Evolutionary conservation across 1,140 invertebrate species (phyloP).

Genomic region (Bombus fervidus): DNA sequence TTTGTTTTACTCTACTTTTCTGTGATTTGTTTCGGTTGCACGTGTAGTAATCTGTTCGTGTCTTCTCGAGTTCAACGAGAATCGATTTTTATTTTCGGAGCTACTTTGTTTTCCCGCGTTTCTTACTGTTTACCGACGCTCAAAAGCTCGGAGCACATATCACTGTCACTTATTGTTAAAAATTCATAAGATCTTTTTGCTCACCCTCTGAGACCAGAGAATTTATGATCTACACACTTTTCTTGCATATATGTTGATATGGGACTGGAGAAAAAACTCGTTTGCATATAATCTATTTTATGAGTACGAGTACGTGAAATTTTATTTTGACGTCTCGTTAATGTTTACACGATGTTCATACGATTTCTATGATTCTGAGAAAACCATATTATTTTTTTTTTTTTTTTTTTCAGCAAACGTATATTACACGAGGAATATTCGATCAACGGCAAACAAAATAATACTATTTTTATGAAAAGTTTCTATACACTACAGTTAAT

Average conservation of each 20-base stretch:
- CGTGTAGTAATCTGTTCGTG: background rate
- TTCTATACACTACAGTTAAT: background rate
- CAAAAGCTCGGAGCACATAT: background rate
- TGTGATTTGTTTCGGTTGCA: background rate
- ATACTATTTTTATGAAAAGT: background rate
- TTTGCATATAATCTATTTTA: background rate
- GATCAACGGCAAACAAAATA: background rate
- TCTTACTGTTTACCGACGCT: background rate
- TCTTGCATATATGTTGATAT: background rate
- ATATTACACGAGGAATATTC: background rate
- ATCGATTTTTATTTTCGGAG: background rate
- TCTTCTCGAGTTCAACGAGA: background rate
- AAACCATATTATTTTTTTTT: background rate
- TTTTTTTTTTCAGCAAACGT: background rate
- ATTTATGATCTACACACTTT: constrained; percentile 3
- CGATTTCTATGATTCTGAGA: background rate
- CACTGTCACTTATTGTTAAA: constrained; percentile 22
- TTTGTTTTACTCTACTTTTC: background rate
- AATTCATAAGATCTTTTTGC: constrained; percentile 18
- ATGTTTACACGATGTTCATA: background rate
- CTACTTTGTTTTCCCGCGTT: constrained; percentile 6
- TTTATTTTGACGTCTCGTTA: background rate
- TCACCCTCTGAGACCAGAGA: background rate
- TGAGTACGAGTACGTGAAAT: background rate
- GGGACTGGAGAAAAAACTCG: background rate